Base-by-base conservation (phyloP, 1,140 invertebrate species). In the Caerostris extrusa region DNA sequence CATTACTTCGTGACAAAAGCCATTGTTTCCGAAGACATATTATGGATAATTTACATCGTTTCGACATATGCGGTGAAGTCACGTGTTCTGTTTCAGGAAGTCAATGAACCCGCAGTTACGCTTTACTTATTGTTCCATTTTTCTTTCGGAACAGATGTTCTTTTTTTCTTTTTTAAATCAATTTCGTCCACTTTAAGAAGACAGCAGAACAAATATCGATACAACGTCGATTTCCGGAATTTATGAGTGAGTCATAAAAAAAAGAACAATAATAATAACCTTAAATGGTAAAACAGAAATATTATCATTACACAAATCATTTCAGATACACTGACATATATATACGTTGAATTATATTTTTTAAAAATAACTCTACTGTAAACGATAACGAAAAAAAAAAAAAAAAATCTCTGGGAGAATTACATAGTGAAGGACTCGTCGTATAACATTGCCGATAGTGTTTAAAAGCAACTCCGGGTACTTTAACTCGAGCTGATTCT, bases 71-170 rank as follows among this genome's bases (percentile, higher is more conserved):
- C n/a, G 57, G 57, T 57, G 19, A 17, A 53, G 50, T 90, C 69
- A 81, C 71, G 34, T 82, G 56, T 82, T 81, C 50, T 91, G 3
- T 81, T 91, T 82, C 86, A 53, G 5, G 82, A 92, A n/a, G 90
- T 92, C 90, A 85, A 56, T 67, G 90, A 92, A 92, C 90, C 67
- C 90, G 8, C n/a, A 85, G 90, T 92, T 92, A 92, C 81, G 90
- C 81, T 92, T 92, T 67, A 67, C 82, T 83, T 92, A 92, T 83
- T 92, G 82, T 50, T 92, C 90, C 57, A 55, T 83, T 92, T 90
- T 91, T 91, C 81, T 83, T 69, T 0, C 71, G 8, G 12, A 10
- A 34, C 8, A 53, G 10, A 12, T 10, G 10, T 14, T 77, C 53
- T 77, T 50, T 53, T 77, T 77, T 71, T 50, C 6, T 77, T 53